Evolutionary conservation across 2,888 invertebrate genomes (phyloP).

Genomic region (Eupeodes luniger): DNA sequence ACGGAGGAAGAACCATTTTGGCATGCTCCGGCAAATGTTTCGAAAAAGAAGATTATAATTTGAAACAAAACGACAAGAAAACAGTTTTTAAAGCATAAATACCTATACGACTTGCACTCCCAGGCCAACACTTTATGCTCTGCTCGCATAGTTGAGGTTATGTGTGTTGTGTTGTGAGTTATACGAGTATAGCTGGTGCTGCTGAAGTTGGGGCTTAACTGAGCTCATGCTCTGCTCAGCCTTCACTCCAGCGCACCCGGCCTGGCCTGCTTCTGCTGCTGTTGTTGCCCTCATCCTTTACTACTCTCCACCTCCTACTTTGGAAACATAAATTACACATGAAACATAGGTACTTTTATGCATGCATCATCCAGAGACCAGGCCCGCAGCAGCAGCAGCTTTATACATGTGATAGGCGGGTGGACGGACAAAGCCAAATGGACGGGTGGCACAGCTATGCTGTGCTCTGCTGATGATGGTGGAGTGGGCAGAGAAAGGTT

Average conservation of each 20-base stretch:
- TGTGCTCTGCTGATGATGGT: neutral
- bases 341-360: conserved; percentile 75
- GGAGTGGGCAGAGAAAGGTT: conserved; percentile 47
- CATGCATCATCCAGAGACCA: conserved; percentile 75
- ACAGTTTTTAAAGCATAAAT: conserved; percentile 75
- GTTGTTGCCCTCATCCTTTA: neutral
- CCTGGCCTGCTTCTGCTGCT: conserved; percentile 3
- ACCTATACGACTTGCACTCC: conserved; percentile 66
- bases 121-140: conserved; percentile 50
- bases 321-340: conserved; percentile 72
- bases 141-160: conserved; percentile 20
- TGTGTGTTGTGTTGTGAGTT: neutral
- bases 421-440: conserved; percentile 14
- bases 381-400: conserved; percentile 52
- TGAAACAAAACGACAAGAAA: conserved; percentile 61
- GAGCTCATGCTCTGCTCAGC: conserved; percentile 39
- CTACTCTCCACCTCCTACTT: conserved; percentile 15
- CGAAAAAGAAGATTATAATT: conserved; percentile 40
- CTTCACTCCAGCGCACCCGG: conserved; percentile 41
- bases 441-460: neutral
- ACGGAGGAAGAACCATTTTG: conserved; percentile 15
- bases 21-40: conserved; percentile 11
- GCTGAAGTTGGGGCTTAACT: conserved; percentile 29
- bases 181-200: neutral
- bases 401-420: conserved; percentile 45